phyloP scores from a whole-genome alignment of 2,888 invertebrate species.

The Luperina nickerlii region DNA sequence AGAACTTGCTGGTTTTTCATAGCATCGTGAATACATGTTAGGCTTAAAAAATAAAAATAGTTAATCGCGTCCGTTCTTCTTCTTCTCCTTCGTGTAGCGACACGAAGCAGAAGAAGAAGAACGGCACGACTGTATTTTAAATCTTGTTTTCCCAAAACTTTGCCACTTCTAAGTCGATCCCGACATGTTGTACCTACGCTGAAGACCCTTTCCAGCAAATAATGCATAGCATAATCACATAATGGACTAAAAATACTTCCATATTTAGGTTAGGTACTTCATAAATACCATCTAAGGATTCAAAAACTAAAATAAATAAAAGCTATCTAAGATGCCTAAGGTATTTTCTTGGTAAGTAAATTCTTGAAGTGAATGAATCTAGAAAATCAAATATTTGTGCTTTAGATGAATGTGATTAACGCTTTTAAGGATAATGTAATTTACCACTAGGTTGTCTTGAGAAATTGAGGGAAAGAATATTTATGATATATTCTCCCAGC shows the following conservation, averaged over 20 bases:
- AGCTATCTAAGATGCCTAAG: not conserved
- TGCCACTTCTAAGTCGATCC: not conserved
- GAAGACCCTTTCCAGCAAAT: not conserved
- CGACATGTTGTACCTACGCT: too few relatives aligned
- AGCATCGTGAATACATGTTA: not conserved
- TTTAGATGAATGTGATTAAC: not conserved
- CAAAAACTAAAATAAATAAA: not conserved
- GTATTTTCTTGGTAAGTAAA: not conserved
- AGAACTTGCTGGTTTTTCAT: not conserved
- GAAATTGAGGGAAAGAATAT: conserved; percentile 1
- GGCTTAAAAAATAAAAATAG: not conserved
- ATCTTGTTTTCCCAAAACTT: too few relatives aligned
- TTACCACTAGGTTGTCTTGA: not conserved
- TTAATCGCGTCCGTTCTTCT: too few relatives aligned
- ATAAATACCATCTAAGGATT: not conserved
- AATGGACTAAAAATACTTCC: not conserved
- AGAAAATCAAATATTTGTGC: not conserved
- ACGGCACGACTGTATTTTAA: too few relatives aligned
- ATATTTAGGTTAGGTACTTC: not conserved
- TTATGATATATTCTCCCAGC: not conserved
- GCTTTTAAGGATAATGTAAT: not conserved
- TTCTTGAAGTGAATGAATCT: not conserved
- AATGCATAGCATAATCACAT: too few relatives aligned
- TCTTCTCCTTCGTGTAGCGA: too few relatives aligned
- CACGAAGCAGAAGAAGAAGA: too few relatives aligned